Evolutionary conservation across 2,797 vertebrate genomes (phyloP).

Genomic region (Enteromius radiatus): DNA sequence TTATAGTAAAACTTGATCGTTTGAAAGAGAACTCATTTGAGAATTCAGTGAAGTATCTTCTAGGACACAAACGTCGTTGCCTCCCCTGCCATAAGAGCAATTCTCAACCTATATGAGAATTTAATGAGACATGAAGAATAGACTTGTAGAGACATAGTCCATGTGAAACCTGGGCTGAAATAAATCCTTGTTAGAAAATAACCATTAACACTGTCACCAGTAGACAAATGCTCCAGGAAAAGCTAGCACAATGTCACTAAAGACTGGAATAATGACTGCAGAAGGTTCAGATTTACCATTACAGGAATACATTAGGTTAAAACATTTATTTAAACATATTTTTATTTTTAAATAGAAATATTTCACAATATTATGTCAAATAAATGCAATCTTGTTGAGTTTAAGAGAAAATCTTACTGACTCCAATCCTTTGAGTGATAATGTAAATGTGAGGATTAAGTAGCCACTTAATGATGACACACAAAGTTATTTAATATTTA

Average conservation of each 20-base stretch:
- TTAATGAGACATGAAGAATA: conserved; percentile 40
- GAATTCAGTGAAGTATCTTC: conserved; percentile 23
- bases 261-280: background rate
- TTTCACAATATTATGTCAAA: background rate
- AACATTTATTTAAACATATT: no score
- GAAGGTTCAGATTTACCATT: background rate
- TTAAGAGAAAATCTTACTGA: background rate
- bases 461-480: background rate
- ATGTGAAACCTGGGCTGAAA: background rate
- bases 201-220: background rate
- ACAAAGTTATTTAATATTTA: background rate
- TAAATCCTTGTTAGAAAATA: conserved; percentile 1
- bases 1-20: conserved; percentile 9
- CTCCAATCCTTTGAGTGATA: background rate
- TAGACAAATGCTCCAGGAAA: background rate
- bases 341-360: no score
- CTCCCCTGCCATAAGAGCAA: conserved; percentile 9
- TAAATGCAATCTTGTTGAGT: background rate
- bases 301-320: background rate
- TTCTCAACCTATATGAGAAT: background rate
- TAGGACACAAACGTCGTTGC: background rate
- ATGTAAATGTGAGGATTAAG: background rate
- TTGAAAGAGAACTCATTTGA: background rate
- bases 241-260: background rate
- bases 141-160: background rate